Evolutionary conservation across 2,888 invertebrate species (phyloP).

Genomic region (Ophion ventricosus): DNA sequence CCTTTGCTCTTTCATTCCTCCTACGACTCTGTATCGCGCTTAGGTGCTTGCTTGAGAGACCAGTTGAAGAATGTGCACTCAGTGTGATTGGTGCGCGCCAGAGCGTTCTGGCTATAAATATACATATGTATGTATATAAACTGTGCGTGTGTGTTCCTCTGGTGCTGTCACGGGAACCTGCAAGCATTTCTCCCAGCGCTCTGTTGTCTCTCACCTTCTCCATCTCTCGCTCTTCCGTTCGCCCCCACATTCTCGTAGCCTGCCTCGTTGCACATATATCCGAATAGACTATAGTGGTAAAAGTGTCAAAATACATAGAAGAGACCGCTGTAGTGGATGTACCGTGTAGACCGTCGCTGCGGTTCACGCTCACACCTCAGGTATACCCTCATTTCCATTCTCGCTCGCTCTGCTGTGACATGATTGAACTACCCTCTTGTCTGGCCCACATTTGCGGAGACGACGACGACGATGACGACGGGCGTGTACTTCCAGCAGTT

Average conservation of each 20-base stretch:
- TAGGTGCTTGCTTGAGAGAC: constrained; percentile 67
- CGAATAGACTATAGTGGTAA: constrained; percentile 8
- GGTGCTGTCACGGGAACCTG: constrained; percentile 73
- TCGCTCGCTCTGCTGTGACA: constrained; percentile 64
- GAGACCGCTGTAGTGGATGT: constrained; percentile 14
- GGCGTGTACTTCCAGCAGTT: constrained; percentile 58
- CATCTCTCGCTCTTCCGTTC: constrained; percentile 24
- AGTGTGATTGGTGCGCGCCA: constrained; percentile 79
- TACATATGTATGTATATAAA: constrained; percentile 11
- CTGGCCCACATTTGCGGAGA: constrained; percentile 69
- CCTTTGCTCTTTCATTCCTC: constrained; percentile 51
- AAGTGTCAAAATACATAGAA: constrained; percentile 53
- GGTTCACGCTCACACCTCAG: constrained; percentile 41
- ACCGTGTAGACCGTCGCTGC: constrained; percentile 14
- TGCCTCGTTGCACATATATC: background rate
- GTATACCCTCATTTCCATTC: constrained; percentile 64
- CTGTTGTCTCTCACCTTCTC: constrained; percentile 57
- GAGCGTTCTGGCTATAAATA: constrained; percentile 68
- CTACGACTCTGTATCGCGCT: constrained; percentile 51
- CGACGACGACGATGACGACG: constrained; percentile 53
- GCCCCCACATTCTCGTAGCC: background rate
- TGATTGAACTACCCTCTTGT: constrained; percentile 72
- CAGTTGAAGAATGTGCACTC: constrained; percentile 81
- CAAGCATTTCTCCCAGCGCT: constrained; percentile 69
- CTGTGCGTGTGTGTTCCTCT: constrained; percentile 16